These are phyloP conservation scores for Drosophila navojoa DNA, from an alignment of 1,140 invertebrate genomes.

Conservation along the genomic window DNA sequence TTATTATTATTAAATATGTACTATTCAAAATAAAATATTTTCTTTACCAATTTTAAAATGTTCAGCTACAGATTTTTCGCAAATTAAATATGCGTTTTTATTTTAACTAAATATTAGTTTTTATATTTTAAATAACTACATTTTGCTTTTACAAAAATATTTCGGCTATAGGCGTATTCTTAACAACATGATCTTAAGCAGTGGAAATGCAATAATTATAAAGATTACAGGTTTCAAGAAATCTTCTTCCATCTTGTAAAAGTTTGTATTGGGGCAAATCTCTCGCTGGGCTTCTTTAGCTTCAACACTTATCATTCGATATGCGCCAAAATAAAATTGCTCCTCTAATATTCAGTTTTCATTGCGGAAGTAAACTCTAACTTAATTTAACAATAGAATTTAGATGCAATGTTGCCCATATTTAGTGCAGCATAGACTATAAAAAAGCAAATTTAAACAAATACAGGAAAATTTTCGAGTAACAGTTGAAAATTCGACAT, in stretches of 20 bases:
- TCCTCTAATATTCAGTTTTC: no score
- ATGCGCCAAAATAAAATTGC: not conserved
- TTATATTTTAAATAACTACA: no score
- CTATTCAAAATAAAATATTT: no score
- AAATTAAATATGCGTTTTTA: not conserved
- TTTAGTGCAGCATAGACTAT: not conserved
- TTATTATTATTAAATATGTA: no score
- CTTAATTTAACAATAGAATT: not conserved
- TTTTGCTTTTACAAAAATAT: no score
- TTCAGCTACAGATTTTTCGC: no score
- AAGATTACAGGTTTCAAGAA: not conserved
- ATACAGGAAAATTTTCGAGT: not conserved
- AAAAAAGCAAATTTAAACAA: not conserved
- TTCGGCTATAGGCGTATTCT: not conserved
- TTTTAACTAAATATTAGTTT: not conserved
- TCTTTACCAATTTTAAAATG: no score
- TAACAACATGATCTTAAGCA: not conserved
- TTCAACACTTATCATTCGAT: not conserved
- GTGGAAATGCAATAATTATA: not conserved
- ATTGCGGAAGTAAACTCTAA: not conserved
- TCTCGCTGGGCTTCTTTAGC: not conserved
- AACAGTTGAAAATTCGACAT: constrained; percentile 3
- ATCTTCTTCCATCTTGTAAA: not conserved
- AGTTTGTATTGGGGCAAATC: not conserved
- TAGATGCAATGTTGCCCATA: constrained; percentile 3